Percentiles rank a stretch among this genome's conserved stretches.
Conservation (phyloP, 1,140 invertebrate genomes). For the Leptonema lineaticorne region DNA sequence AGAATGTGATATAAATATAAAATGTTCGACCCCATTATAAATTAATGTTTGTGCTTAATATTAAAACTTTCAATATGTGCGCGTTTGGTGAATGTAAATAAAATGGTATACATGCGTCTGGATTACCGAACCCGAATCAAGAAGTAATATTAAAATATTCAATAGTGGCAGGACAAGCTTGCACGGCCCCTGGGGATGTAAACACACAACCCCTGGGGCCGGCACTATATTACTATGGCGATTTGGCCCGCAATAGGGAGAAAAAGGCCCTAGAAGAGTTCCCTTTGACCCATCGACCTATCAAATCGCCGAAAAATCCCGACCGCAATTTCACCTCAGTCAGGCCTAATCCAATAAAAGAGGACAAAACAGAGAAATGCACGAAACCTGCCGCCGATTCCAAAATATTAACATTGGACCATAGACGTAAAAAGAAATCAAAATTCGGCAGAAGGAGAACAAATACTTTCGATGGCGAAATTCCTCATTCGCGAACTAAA, state of each 20-base stretch:
- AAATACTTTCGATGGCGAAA: conserved; percentile 37
- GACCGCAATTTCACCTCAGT: conserved; percentile 9
- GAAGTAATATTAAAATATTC: conserved; percentile 7
- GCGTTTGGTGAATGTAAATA: neutral
- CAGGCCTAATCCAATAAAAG: neutral
- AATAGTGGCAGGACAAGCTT: conserved; percentile 34
- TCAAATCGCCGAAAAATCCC: conserved; percentile 7
- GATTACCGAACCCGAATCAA: neutral
- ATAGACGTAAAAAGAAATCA: conserved; percentile 30
- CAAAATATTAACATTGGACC: conserved; percentile 21
- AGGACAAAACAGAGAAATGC: neutral
- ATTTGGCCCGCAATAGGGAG: conserved; percentile 42
- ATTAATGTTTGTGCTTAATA: too few relatives aligned
- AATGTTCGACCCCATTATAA: too few relatives aligned
- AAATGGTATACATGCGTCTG: neutral
- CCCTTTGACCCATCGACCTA: conserved; percentile 5
- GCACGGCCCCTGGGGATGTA: conserved; percentile 41
- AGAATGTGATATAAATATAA: too few relatives aligned
- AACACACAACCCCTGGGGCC: conserved; percentile 43
- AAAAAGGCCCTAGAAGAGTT: conserved; percentile 21
- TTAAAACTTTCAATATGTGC: neutral
- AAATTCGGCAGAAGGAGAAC: conserved; percentile 32
- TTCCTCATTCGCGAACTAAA: conserved; percentile 1
- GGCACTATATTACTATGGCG: conserved; percentile 55
- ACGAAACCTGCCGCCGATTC: neutral